Base-by-base conservation (phyloP, 2,113 vertebrate genomes). In the Limanda limanda region DNA sequence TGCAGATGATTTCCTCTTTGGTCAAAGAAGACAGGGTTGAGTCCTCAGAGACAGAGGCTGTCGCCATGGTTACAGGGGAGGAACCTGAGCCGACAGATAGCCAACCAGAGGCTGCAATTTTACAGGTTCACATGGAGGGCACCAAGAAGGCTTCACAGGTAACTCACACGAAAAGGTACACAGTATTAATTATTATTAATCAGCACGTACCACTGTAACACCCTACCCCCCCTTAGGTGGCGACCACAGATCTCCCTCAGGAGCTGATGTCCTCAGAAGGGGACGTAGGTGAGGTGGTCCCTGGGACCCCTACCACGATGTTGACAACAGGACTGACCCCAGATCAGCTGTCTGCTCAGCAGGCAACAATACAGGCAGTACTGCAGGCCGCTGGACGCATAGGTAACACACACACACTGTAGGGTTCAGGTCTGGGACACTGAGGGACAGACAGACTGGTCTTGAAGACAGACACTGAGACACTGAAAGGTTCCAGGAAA, bases 301-400 rank as follows among this genome's bases (percentile, higher is more conserved):
- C 88, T 0, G 66, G 71, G 25, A 21, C 92, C 0, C 95, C 95
- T 0, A 95, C 95, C 0, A 90, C 96, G 23, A 94, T 96, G 95
- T 94, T 96, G 72, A 95, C 94, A 0, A 96, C 94, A 0, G 95
- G 95, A 25, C 92, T 95, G 79, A 96, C 94, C 4, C 92, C 95
- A 0, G 95, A 96, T 82, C 95, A 96, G 71, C 84, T 96, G 74
- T 93, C 93, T 0, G 94, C 94, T 1, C 95, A 96, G 81, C 95
- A 83, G 40, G 21, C 95, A 48, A 95, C 95, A 0, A 89, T 96
- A 70, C 96, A 96, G 88, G 95, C 95, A 0, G 95, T 97, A 6
- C 90, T 96, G 31, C 96, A 95, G 89, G 96, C 96, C 0, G 94
- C 95, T 0, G 95, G 95, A 74, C 95, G 96, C 70, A 92, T 94